These are phyloP conservation scores for Candoia aspera DNA, from an alignment of 2,113 vertebrate genomes.

Conservation along the genomic window DNA sequence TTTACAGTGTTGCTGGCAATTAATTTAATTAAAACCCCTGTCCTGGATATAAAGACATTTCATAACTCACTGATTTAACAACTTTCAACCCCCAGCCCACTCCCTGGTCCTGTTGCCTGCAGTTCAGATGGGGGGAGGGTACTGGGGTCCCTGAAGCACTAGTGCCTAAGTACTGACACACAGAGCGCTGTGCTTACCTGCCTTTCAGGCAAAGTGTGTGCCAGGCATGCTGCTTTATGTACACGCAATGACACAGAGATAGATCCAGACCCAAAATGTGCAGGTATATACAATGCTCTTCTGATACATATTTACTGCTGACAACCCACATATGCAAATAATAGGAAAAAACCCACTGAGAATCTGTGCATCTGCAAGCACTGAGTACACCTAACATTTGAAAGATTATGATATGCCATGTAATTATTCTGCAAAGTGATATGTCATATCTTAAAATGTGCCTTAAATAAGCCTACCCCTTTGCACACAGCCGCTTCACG, in stretches of 20 bases:
- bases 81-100: slow-evolving; percentile 31
- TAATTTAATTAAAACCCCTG: slow-evolving; percentile 83
- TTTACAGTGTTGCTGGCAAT: slow-evolving; percentile 77
- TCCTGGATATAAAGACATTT: slow-evolving; percentile 70
- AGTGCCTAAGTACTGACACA: background rate
- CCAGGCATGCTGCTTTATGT: background rate
- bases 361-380: background rate
- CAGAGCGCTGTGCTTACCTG: too few species aligned
- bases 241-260: background rate
- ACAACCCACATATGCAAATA: background rate
- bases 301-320: background rate
- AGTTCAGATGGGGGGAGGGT: background rate
- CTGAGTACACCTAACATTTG: background rate
- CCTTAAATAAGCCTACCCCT: background rate
- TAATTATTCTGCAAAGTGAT: background rate
- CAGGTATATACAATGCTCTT: background rate
- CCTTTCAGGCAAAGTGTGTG: background rate
- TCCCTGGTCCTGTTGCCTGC: background rate
- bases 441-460: background rate
- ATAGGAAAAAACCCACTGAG: background rate
- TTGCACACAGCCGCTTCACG: background rate
- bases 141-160: background rate
- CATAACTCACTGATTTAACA: slow-evolving; percentile 77
- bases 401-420: background rate
- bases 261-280: background rate